Evolutionary conservation across 2,113 vertebrate species (phyloP), one percentile per base, ranked within the genome.

Genomic region (Hepsetus odoe): DNA sequence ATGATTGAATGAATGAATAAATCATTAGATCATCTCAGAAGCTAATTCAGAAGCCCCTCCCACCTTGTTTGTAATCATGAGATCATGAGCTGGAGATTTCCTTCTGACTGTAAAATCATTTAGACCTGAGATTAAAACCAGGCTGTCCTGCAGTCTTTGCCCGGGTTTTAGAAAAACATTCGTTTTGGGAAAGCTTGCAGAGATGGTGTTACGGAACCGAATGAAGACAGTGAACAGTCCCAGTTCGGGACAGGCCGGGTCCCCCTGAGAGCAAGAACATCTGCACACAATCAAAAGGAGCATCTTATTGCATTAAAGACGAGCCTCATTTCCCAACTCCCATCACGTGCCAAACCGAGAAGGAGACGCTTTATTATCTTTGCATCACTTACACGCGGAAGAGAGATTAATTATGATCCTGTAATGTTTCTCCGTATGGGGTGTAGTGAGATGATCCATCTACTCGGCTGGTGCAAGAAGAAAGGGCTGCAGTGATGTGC

Each of bases 351-450:
- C 55, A 72, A 80, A 74, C 56, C 59, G 30, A 84, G 68, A 80
- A 74, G 35, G 38, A 74, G 71, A 44, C 61, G 55, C 62, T 76
- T 75, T 71, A 62, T 83, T 72, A 81, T 81, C 67, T 69, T 49
- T 24, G 56, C 69, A 85, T 72, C 67, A 64, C 38, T 79, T 80
- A 74, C 44, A 74, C 30, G 58, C 51, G 20, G 72, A 74, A 72
- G 75, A 69, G 66, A 83, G 46, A 76, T 80, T 67, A 72, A 73
- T 81, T 76, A 61, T 46, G 30, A 59, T 44, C 66, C 40, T 51
- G 16, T 46, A 26, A 30, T 62, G 72, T 16, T 30, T 8, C 72
- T n/a, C 28, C 24, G 5, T 35, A 35, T 74, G 7, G 22, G 58
- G 12, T 51, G 58, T 26, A 64, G 4, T n/a, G 42, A 74, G 42